A percentile compares a stretch with the other conserved stretches of the same genome.
Evolutionary conservation across 2,113 vertebrate genomes (phyloP).

Genomic region (Gobio gobio): DNA sequence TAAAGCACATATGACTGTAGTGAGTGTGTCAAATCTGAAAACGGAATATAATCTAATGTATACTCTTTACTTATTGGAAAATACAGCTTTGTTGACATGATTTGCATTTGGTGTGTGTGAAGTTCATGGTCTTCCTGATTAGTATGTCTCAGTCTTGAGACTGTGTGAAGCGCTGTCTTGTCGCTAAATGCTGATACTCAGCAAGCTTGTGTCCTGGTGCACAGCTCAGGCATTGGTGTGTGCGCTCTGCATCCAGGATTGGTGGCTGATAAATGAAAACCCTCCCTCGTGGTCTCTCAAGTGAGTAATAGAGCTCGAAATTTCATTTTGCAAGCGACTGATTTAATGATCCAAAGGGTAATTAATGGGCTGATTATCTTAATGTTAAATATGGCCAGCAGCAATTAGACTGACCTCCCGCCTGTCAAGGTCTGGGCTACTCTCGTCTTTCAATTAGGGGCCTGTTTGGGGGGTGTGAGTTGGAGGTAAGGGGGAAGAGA

Average conservation of each 20-base stretch:
- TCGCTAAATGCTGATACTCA: neutral
- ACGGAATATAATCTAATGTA: neutral
- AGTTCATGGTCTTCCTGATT: neutral
- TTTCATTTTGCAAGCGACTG: slow-evolving; percentile 99
- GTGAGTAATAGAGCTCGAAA: slow-evolving; percentile 99
- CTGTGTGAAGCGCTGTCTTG: neutral
- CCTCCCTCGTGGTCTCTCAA: slow-evolving; percentile 97
- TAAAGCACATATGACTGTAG: slow-evolving; percentile 5
- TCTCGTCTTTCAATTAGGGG: slow-evolving; percentile 96
- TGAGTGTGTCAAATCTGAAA: slow-evolving; percentile 3
- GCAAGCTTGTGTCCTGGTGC: neutral
- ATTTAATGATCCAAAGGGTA: slow-evolving; percentile 99
- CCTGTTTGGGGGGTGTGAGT: slow-evolving; percentile 71
- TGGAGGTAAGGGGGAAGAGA: slow-evolving; percentile 18
- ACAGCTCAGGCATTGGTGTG: slow-evolving; percentile 30
- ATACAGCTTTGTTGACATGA: neutral
- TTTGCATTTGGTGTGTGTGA: neutral
- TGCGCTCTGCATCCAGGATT: slow-evolving; percentile 82
- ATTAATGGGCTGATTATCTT: slow-evolving; percentile 99
- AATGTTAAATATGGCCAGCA: slow-evolving; percentile 99
- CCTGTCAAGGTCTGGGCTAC: slow-evolving; percentile 98
- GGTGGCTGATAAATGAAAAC: slow-evolving; percentile 89
- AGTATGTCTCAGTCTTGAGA: neutral
- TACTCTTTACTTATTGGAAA: neutral
- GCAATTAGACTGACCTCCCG: slow-evolving; percentile 99